Conservation (phyloP, 2,888 invertebrate species). For the Chymomyza fuscimana region DNA sequence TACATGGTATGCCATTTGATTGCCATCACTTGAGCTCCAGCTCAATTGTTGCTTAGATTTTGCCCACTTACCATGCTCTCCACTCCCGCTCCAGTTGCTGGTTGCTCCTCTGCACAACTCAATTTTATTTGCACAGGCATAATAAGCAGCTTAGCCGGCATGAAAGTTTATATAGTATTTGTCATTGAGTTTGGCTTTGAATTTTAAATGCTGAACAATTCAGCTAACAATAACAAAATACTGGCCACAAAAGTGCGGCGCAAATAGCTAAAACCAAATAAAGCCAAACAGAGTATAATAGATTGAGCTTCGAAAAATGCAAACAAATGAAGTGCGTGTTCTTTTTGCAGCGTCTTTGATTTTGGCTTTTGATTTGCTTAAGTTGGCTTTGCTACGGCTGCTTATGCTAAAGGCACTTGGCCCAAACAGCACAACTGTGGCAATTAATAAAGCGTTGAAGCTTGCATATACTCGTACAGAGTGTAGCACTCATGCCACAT, state of each 20-base stretch:
- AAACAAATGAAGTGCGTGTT: constrained; percentile 34
- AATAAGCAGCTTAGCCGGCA: constrained; percentile 60
- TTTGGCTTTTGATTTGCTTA: constrained; percentile 12
- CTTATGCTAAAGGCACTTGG: neutral
- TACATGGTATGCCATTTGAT: constrained; percentile 44
- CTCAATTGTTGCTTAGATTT: constrained; percentile 51
- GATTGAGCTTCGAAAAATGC: neutral
- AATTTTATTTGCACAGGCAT: constrained; percentile 33
- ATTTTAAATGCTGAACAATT: constrained; percentile 44
- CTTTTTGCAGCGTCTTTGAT: neutral
- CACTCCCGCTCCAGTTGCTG: neutral
- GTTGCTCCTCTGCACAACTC: neutral
- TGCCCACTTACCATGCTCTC: too few relatives aligned
- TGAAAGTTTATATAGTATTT: constrained; percentile 44
- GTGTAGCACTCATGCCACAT: constrained; percentile 23
- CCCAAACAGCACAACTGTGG: constrained; percentile 57
- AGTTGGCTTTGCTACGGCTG: constrained; percentile 30
- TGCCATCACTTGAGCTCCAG: constrained; percentile 59
- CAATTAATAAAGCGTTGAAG: constrained; percentile 56
- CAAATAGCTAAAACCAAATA: neutral
- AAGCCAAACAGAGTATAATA: neutral
- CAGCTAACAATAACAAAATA: constrained; percentile 27
- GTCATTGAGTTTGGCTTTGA: constrained; percentile 40
- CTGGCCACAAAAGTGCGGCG: constrained; percentile 1
- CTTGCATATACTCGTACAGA: constrained; percentile 14